Evolutionary conservation across 2,113 vertebrate genomes (phyloP).

Genomic region (Shinisaurus crocodilurus): DNA sequence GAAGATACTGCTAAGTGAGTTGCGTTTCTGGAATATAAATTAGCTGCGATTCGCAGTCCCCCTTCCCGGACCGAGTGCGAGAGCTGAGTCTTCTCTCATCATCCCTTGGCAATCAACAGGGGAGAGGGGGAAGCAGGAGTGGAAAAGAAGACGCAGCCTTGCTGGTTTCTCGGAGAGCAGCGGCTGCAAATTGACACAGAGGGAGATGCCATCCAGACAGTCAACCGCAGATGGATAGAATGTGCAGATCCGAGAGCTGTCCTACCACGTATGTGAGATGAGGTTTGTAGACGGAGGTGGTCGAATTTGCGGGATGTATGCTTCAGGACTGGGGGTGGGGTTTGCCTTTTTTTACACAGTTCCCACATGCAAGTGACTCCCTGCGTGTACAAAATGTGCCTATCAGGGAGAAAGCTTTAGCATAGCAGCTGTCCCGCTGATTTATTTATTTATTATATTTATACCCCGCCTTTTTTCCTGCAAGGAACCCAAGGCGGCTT

Average conservation of each 20-base stretch:
- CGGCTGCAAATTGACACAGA: not conserved
- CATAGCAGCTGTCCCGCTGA: too few species aligned
- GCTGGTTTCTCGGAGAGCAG: constrained; percentile 12
- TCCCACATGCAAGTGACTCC: not conserved
- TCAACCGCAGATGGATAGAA: not conserved
- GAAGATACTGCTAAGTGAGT: constrained; percentile 66
- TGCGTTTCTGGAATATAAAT: constrained; percentile 67
- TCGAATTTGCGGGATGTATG: not conserved
- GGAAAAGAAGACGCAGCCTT: not conserved
- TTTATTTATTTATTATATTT: too few species aligned
- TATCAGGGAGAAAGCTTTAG: not conserved
- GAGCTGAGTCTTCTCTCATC: constrained; percentile 13
- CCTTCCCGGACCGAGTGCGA: constrained; percentile 8
- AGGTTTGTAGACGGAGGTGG: not conserved
- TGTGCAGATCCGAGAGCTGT: too few species aligned
- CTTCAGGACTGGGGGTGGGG: not conserved
- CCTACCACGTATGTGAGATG: too few species aligned
- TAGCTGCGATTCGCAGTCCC: constrained; percentile 9
- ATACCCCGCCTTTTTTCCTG: too few species aligned
- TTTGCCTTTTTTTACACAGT: not conserved
- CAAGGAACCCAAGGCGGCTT: too few species aligned
- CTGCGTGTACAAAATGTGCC: not conserved
- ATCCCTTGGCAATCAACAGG: constrained; percentile 35
- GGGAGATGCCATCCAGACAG: not conserved
- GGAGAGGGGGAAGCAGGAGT: constrained; percentile 16